Conservation (phyloP, 2,888 invertebrate genomes). For the Eueremaeus valkanovi region DNA sequence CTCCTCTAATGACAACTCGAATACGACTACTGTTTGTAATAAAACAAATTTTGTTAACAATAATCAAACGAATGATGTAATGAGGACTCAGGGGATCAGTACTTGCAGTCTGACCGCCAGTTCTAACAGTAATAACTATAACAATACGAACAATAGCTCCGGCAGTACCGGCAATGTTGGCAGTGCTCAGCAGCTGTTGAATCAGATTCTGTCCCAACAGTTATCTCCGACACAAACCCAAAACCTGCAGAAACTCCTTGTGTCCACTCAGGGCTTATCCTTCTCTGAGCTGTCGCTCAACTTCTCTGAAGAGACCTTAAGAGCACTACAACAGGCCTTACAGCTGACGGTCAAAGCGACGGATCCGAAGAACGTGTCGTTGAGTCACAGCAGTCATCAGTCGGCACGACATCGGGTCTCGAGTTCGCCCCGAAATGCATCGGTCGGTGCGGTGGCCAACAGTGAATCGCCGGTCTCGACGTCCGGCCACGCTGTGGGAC, state of each 20-base stretch:
- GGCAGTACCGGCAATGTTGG: no score
- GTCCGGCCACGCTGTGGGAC: neutral
- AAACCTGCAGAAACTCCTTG: conserved; percentile 54
- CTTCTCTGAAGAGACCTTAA: conserved; percentile 58
- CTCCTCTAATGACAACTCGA: neutral
- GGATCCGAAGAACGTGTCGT: neutral
- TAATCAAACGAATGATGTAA: conserved; percentile 21
- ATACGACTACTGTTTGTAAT: neutral
- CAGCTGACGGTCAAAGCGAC: conserved; percentile 50
- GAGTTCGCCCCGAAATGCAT: conserved; percentile 29
- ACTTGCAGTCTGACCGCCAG: neutral
- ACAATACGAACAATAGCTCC: neutral
- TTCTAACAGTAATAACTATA: neutral
- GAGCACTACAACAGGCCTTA: conserved; percentile 58
- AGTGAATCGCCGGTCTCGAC: neutral
- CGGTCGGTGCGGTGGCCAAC: neutral
- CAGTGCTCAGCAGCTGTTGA: conserved; percentile 10
- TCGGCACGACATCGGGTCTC: neutral
- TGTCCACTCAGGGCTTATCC: conserved; percentile 42
- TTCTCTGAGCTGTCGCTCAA: conserved; percentile 58
- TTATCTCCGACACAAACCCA: conserved; percentile 51
- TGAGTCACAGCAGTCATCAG: conserved; percentile 5
- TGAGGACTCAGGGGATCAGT: conserved; percentile 18
- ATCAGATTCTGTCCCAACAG: neutral
- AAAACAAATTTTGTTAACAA: conserved; percentile 19